These are phyloP conservation scores for Trogon surrucura DNA, from an alignment of 2,113 vertebrate species.

Conservation along the genomic window DNA sequence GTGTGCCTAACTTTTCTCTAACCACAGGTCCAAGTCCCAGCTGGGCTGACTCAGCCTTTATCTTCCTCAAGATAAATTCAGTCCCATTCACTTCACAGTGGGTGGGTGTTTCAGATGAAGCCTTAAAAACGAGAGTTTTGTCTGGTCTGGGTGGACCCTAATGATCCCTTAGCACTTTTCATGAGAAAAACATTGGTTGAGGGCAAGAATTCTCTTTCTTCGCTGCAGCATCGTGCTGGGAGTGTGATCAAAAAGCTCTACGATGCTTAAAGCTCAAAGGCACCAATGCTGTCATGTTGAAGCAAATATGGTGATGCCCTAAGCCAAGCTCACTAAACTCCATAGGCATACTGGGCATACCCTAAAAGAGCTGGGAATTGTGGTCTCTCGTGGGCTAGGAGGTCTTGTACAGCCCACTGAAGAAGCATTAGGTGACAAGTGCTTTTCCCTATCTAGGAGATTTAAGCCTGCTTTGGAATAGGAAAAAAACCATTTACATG, in stretches of 20 bases:
- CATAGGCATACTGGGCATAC: accelerated
- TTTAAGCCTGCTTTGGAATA: background rate
- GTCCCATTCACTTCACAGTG: slow-evolving; percentile 33
- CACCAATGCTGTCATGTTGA: background rate
- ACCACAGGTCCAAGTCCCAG: slow-evolving; percentile 34
- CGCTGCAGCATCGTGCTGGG: background rate
- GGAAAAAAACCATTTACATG: background rate
- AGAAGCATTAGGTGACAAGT: background rate
- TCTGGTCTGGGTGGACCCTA: slow-evolving; percentile 27
- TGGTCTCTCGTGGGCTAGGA: background rate
- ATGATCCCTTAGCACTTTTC: slow-evolving; percentile 49
- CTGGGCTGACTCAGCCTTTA: slow-evolving; percentile 65
- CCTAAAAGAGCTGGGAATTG: background rate
- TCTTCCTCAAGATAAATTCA: slow-evolving; percentile 62
- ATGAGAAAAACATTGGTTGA: slow-evolving; percentile 30
- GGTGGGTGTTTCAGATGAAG: slow-evolving; percentile 54
- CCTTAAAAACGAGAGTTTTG: slow-evolving; percentile 38
- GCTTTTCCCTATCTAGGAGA: background rate
- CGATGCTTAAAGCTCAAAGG: background rate
- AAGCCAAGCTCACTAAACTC: background rate
- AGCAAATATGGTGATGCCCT: accelerated
- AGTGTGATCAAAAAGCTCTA: background rate
- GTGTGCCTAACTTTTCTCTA: slow-evolving; percentile 49
- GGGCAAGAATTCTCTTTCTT: slow-evolving; percentile 20
- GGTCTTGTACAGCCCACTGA: background rate